These are phyloP conservation scores for Hippoglossus hippoglossus DNA, from an alignment of 2,797 vertebrate species.

Conservation along the genomic window DNA sequence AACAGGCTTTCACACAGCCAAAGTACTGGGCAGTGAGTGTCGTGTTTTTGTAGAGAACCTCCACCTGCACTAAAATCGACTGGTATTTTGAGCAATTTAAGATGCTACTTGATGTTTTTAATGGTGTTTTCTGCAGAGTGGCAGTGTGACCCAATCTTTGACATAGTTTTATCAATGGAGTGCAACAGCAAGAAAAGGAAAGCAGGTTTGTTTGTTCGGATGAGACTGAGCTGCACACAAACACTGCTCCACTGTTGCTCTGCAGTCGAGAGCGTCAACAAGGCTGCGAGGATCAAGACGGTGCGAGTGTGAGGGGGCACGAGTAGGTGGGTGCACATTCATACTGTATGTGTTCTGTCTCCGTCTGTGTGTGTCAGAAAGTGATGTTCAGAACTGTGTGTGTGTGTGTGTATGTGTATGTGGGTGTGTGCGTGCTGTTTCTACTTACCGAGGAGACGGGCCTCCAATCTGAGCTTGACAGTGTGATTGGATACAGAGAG, in stretches of 20 bases:
- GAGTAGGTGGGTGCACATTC: too few relatives aligned
- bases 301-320: background rate
- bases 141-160: conserved; percentile 29
- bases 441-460: conserved; percentile 45
- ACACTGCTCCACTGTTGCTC: conserved; percentile 28
- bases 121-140: conserved; percentile 7
- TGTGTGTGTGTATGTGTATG: too few relatives aligned
- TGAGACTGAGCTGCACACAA: conserved; percentile 25
- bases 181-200: conserved; percentile 29
- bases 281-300: conserved; percentile 28
- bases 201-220: conserved; percentile 7
- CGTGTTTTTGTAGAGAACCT: too few relatives aligned
- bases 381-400: too few relatives aligned
- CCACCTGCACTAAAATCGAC: background rate
- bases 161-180: conserved; percentile 37
- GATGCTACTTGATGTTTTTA: conserved; percentile 11
- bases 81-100: conserved; percentile 9
- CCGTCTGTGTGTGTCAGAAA: background rate
- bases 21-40: too few relatives aligned
- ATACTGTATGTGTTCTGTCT: background rate
- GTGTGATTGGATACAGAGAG: conserved; percentile 71
- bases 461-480: conserved; percentile 59
- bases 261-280: conserved; percentile 49
- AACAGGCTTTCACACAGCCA: background rate
- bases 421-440: conserved; percentile 1